Evolutionary conservation across 2,888 invertebrate species (phyloP).

Genomic region (Hydroisotoma schaefferi): DNA sequence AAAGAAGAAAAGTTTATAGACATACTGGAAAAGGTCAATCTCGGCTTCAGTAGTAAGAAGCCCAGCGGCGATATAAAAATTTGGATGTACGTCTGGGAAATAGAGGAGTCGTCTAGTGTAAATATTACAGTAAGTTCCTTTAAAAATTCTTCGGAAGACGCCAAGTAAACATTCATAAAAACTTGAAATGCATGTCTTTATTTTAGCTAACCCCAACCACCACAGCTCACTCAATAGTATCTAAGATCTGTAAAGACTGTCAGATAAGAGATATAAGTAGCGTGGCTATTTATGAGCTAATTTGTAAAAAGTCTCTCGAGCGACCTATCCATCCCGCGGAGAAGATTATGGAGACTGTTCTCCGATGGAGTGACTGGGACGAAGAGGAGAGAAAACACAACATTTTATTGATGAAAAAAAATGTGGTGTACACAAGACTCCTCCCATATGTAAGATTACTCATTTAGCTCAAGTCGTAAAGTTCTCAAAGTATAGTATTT

Average conservation of each 20-base stretch:
- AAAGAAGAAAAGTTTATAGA: conserved; percentile 72
- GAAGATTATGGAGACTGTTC: conserved; percentile 59
- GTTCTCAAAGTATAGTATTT: too few species aligned
- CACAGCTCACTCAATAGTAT: conserved; percentile 41
- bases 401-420: conserved; percentile 63
- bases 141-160: not conserved
- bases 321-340: conserved; percentile 76
- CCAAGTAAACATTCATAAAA: not conserved
- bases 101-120: conserved; percentile 51
- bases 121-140: conserved; percentile 20
- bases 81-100: conserved; percentile 64
- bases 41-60: conserved; percentile 53
- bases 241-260: conserved; percentile 30
- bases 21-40: conserved; percentile 67
- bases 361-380: conserved; percentile 86
- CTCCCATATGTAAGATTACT: conserved; percentile 52
- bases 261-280: conserved; percentile 54
- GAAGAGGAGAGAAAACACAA: conserved; percentile 79
- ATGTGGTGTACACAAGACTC: conserved; percentile 50
- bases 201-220: conserved; percentile 39
- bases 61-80: conserved; percentile 61
- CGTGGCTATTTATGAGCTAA: conserved; percentile 74
- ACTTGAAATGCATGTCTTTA: conserved; percentile 23
- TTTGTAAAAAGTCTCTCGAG: conserved; percentile 68
- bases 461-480: too few species aligned